Evolutionary conservation across 2,888 invertebrate species (phyloP).

Genomic region (Phania funesta): DNA sequence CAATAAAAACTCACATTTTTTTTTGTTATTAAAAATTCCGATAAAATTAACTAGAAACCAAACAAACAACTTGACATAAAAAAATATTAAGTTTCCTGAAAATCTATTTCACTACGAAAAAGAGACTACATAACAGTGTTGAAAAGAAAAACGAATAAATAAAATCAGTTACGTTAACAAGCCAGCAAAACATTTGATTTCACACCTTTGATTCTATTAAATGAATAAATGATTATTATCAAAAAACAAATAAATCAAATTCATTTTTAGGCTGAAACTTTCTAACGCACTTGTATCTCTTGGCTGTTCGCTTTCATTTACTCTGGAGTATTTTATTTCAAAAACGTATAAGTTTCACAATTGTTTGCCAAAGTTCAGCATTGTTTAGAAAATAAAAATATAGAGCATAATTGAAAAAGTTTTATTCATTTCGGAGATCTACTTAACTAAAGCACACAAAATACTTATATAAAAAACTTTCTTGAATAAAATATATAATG

Average conservation of each 20-base stretch:
- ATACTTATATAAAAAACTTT: slow-evolving; percentile 16
- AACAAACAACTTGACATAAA: too few species aligned
- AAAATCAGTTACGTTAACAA: too few species aligned
- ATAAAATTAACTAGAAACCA: too few species aligned
- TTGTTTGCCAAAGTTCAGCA: not conserved
- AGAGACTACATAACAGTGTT: too few species aligned
- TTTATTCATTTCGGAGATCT: slow-evolving; percentile 62
- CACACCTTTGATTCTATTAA: too few species aligned
- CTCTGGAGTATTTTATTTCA: slow-evolving; percentile 23
- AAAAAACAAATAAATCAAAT: not conserved
- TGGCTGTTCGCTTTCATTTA: not conserved
- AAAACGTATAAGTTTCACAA: slow-evolving; percentile 10
- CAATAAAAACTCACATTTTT: too few species aligned
- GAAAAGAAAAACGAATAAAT: too few species aligned
- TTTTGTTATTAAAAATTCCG: too few species aligned
- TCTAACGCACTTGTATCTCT: slow-evolving; percentile 9
- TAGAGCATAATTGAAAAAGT: slow-evolving; percentile 61
- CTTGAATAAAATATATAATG: slow-evolving; percentile 33
- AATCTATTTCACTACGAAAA: too few species aligned
- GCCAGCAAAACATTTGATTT: too few species aligned
- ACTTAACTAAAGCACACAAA: slow-evolving; percentile 46
- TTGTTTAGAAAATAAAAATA: slow-evolving; percentile 1
- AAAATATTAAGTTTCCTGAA: too few species aligned
- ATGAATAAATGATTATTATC: too few species aligned
- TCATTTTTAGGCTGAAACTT: slow-evolving; percentile 18